Conservation (phyloP, 2,797 vertebrate genomes). For the Furcifer pardalis region DNA sequence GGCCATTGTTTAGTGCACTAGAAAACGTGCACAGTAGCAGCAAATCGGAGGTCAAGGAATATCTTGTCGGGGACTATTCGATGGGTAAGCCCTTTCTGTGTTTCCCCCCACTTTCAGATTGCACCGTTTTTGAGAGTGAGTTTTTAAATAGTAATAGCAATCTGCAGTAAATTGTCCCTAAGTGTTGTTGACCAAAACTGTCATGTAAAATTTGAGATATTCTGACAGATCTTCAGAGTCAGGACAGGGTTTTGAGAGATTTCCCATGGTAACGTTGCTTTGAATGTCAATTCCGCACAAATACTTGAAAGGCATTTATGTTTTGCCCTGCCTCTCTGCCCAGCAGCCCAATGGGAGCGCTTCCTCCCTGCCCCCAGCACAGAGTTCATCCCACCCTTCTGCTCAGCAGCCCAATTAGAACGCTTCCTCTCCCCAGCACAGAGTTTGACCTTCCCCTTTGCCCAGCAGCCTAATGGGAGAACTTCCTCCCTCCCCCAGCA, state of each 20-base stretch:
- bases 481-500: too few relatives aligned
- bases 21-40: constrained; percentile 88
- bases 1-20: constrained; percentile 94
- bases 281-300: too few relatives aligned
- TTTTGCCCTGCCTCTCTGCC: too few relatives aligned
- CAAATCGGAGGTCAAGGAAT: constrained; percentile 92
- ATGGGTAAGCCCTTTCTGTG: constrained; percentile 80
- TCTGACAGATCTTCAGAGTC: not conserved
- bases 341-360: too few relatives aligned
- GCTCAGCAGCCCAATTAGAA: too few relatives aligned
- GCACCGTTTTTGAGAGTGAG: not conserved
- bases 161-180: not conserved
- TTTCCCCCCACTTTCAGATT: not conserved
- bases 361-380: too few relatives aligned
- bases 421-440: too few relatives aligned
- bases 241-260: not conserved
- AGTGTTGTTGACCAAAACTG: not conserved
- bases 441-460: too few relatives aligned
- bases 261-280: not conserved
- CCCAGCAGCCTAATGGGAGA: too few relatives aligned
- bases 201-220: not conserved
- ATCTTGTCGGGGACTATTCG: constrained; percentile 92
- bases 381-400: too few relatives aligned
- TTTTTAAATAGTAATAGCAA: not conserved
- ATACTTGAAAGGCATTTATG: too few relatives aligned